Evolutionary conservation across 2,888 invertebrate genomes (phyloP), one percentile per base, ranked within the genome.

Genomic region (Dasysyrphus albostriatus): DNA sequence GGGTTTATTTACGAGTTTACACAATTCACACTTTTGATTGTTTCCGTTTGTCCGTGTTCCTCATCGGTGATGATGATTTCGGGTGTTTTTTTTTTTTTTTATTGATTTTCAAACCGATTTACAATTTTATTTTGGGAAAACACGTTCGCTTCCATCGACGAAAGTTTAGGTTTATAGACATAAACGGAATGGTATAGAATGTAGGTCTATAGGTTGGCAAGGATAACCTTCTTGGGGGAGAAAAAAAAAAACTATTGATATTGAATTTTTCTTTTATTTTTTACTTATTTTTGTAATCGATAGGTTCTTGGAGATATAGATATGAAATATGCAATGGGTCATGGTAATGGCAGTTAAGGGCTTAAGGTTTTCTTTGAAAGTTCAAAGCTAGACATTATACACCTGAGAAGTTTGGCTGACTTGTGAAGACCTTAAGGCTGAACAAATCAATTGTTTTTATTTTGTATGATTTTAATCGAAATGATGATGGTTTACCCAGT

Each of bases 11-110:
- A 81, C 54, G 73, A 77, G 44, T 73, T 76, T 85, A 73, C 76
- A 77, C 81, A 85, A 76, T 69, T 81, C 81, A 77, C 84, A 85
- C 84, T 29, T 73, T 77, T 73, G 72, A 81, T 73, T 85, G 81
- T 81, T 69, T 81, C 47, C 24, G 49, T 37, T n/a, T 14, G 75
- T 65, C 34, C 56, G 10, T 54, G 32, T 24, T 0, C 24, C 42
- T 32, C 16, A 19, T 29, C 12, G 12, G 34, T 59, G 58, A 39
- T 59, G 58, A 39, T 58, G 10, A 12, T 69, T 42, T 65, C 9
- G 29, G 65, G 51, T 19, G 37, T 67, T 67, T 67, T 54, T 12
- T 69, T 39, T 69, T 51, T 67, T 67, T 67, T 54, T 12, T 69
- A 54, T 69, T 51, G 37, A 54, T 69, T 69, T 51, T 69, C 16